Evolutionary conservation across 2,113 vertebrate species (phyloP), one percentile per base, ranked within the genome.

Genomic region (Trichomycterus rosablanca): DNA sequence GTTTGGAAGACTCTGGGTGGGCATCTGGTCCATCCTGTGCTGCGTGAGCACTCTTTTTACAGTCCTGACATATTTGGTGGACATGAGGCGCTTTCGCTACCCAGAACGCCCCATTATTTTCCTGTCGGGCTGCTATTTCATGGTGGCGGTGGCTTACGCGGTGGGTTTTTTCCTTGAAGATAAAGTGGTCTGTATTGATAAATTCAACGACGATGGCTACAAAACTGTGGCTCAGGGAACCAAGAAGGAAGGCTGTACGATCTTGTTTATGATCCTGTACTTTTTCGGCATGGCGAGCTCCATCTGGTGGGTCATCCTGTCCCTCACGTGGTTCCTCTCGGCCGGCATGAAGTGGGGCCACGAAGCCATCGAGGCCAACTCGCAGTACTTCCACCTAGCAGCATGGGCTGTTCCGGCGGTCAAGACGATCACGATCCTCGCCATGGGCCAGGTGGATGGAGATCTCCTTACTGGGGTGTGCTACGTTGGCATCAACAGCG

Each of bases 321-420:
- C 95, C 28, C 89, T 98, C 70, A 97, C 95, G 1, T 97, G 95
- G 95, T 98, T 98, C 80, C 90, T 98, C 63, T 93, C 95, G 0
- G 95, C 95, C 0, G 95, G 95, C 30, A 97, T 97, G 94, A 98
- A 98, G 75, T 98, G 95, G 95, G 95, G 95, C 49, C 95, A 98
- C 0, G 95, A 98, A 58, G 95, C 95, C 44, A 97, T 98, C 0
- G 95, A 98, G 67, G 94, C 95, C 48, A 94, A 97, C 78, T 95
- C 95, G 0, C 95, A 98, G 76, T 98, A 98, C 72, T 98, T 97
- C 81, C 95, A 98, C 74, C 80, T 98, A 73, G 95, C 95, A 0
- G 95, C 95, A 0, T 98, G 95, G 95, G 95, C 95, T 0, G 95
- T 98, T 40, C 95, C 95, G 0, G 95, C 95, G 2, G 89, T 97